Base-by-base conservation (phyloP, 2,888 invertebrate species). In the Acronicta leporina region DNA sequence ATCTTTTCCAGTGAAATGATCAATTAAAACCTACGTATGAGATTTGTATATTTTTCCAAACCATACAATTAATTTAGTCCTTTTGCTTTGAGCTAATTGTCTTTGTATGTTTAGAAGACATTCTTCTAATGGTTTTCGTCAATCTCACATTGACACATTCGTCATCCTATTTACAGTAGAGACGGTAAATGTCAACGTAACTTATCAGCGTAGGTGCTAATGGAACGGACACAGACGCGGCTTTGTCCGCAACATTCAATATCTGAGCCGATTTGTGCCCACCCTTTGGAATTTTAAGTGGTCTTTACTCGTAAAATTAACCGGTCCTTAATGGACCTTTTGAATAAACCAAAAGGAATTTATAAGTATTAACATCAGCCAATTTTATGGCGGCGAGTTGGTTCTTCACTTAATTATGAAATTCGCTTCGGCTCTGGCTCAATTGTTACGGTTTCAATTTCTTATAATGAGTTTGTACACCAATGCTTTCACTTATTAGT, bases 181-280 rank as follows among this genome's bases (percentile, higher is more conserved):
- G 72, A 77, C 77, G 80, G 81, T 84, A 83, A 85, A 77, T 85
- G 83, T 87, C 87, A 80, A 74, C 79, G 74, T 73, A 66, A 72
- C 70, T 74, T 83, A 85, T 87, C 87, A 87, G 88, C 79, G 69
- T 78, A 86, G 87, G 88, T 89, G 91, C 86, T 91, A 92, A 92
- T 91, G 91, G 88, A 92, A 92, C 90, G 91, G 88, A 81, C 80
- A 80, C 78, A 82, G 78, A 78, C 77, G 73, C 78, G 78, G 77
- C 79, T 81, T 79, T 77, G 86, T 85, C 85, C 85, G 87, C 82
- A 83, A 85, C 83, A 84, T 85, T 86, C 85, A 84, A 88, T 90
- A 89, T 90, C 91, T 89, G 88, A 89, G 83, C 83, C 82, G 85
- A 88, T 91, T 90, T 86, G 83, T 86, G 85, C 77, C 80, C 84